Percentiles rank a stretch among this genome's conserved stretches.
These are phyloP conservation scores for Troides aeacus DNA, from an alignment of 2,888 invertebrate genomes.

Conservation along the genomic window DNA sequence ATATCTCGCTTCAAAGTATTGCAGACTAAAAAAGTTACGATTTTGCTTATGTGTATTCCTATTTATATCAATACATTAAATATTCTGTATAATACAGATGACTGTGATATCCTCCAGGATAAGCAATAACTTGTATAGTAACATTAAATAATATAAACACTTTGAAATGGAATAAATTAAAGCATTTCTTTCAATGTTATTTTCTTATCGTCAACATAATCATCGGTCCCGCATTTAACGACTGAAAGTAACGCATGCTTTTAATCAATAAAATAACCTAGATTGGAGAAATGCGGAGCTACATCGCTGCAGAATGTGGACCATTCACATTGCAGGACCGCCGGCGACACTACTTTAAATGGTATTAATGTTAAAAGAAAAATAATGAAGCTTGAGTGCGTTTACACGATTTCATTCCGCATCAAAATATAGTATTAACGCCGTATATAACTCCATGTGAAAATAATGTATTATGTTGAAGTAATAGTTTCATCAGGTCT, in stretches of 20 bases:
- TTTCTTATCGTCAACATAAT: conserved; percentile 7
- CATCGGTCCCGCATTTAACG: background rate
- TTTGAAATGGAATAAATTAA: background rate
- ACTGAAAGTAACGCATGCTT: conserved; percentile 9
- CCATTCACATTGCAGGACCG: conserved; percentile 3
- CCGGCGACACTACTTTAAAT: conserved; percentile 3
- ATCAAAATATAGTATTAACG: too few species aligned
- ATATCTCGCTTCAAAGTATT: too few species aligned
- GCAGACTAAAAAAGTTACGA: too few species aligned
- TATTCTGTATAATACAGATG: background rate
- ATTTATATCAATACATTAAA: background rate
- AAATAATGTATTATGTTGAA: too few species aligned
- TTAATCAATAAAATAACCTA: conserved; percentile 18
- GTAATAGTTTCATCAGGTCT: too few species aligned
- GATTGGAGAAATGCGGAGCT: conserved; percentile 14
- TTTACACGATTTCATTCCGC: background rate
- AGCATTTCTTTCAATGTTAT: background rate
- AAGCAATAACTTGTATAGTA: background rate
- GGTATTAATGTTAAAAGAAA: conserved; percentile 14
- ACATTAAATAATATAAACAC: background rate
- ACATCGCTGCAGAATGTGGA: conserved; percentile 16
- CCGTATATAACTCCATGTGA: too few species aligned
- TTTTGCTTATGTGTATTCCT: too few species aligned
- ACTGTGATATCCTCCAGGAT: too few species aligned
- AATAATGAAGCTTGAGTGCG: background rate